These are phyloP conservation scores for Arizona elegans DNA, from an alignment of 2,113 vertebrate genomes.

Conservation along the genomic window DNA sequence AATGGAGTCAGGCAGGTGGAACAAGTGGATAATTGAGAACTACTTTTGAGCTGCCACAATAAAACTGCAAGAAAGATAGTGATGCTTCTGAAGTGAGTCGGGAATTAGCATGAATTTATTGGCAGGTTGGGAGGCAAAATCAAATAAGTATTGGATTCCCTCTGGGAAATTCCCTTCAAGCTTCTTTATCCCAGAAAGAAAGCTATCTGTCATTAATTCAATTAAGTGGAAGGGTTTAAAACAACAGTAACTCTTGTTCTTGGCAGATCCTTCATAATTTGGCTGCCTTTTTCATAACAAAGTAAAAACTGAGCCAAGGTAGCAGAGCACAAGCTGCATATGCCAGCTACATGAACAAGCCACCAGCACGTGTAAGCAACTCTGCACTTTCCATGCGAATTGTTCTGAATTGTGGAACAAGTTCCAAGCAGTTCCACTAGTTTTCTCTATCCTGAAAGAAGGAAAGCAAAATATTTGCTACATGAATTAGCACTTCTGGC, in stretches of 20 bases:
- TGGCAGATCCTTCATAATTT: neutral
- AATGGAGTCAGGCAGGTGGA: neutral
- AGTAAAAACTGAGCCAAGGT: neutral
- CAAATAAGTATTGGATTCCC: neutral
- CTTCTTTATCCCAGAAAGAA: neutral
- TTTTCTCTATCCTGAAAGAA: neutral
- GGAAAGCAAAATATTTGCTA: neutral
- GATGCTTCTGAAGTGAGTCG: neutral
- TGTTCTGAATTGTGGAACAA: neutral
- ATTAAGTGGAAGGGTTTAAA: neutral
- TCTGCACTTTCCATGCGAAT: neutral
- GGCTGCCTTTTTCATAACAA: neutral
- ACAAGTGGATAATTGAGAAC: neutral
- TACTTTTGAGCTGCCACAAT: neutral
- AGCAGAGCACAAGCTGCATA: neutral
- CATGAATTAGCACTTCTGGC: neutral
- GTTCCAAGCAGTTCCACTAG: neutral
- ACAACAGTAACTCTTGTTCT: neutral
- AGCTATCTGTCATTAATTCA: neutral
- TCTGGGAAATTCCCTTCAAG: neutral
- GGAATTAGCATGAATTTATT: neutral
- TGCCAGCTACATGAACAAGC: neutral
- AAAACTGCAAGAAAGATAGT: neutral
- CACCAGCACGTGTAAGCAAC: neutral
- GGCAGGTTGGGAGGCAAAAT: neutral